Evolutionary conservation across 1,140 invertebrate genomes (phyloP).

Genomic region (Drosophila neocordata): DNA sequence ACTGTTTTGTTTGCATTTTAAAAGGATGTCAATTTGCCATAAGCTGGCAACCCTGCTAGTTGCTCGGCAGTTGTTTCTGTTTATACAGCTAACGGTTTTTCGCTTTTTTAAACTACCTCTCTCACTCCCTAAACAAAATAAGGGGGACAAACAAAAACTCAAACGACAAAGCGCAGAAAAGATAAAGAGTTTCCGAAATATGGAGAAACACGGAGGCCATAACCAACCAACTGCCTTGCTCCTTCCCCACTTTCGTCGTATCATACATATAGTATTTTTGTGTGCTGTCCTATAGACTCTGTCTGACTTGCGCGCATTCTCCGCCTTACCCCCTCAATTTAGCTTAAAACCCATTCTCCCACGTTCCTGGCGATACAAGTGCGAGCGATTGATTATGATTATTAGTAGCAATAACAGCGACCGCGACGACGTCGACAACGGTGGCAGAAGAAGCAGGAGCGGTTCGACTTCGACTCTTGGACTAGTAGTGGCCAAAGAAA

Average conservation of each 20-base stretch:
- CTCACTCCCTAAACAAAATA: conserved; percentile 17
- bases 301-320: conserved; percentile 27
- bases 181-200: conserved; percentile 58
- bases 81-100: conserved; percentile 66
- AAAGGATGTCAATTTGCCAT: conserved; percentile 68
- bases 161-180: conserved; percentile 64
- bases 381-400: conserved; percentile 80
- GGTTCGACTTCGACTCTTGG: conserved; percentile 45
- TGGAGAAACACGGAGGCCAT: conserved; percentile 27
- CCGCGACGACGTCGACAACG: conserved; percentile 17
- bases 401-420: conserved; percentile 64
- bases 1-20: not conserved
- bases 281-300: too few relatives aligned
- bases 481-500: conserved; percentile 30
- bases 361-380: conserved; percentile 69
- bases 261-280: conserved; percentile 17
- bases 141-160: conserved; percentile 64
- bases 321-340: conserved; percentile 24
- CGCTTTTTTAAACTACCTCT: conserved; percentile 25
- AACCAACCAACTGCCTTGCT: conserved; percentile 28
- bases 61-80: conserved; percentile 29
- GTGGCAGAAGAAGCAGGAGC: conserved; percentile 1
- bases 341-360: not conserved
- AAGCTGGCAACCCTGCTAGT: conserved; percentile 44
- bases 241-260: not conserved